Conservation (phyloP, 2,113 vertebrate species). For the Falco punctatus region DNA sequence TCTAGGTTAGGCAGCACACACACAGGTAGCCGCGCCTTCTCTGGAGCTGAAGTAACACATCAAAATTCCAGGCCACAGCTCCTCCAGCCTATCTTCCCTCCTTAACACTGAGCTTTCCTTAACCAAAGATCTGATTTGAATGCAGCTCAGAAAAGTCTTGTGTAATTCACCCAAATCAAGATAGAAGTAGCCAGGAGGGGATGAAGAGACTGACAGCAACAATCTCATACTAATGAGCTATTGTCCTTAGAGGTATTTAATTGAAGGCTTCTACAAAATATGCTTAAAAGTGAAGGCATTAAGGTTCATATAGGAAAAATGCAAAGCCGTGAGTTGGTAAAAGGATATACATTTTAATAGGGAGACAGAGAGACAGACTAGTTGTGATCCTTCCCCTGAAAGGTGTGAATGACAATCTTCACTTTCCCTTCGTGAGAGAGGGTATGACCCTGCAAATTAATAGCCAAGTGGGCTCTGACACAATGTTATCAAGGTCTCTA, state of each 20-base stretch:
- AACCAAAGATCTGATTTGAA: not conserved
- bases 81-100: not conserved
- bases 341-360: not conserved
- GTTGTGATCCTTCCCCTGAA: not conserved
- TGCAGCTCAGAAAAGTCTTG: conserved; percentile 13
- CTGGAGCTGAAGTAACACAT: not conserved
- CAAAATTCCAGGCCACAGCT: not conserved
- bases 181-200: conserved; percentile 22
- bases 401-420: not conserved
- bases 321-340: not conserved
- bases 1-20: not conserved
- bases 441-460: not conserved
- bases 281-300: not conserved
- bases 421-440: not conserved
- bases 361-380: not conserved
- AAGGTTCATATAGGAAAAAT: not conserved
- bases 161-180: conserved; percentile 46
- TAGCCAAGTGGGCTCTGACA: not conserved
- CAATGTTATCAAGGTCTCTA: not conserved
- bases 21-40: not conserved
- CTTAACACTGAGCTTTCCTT: not conserved
- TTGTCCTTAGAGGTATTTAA: conserved; percentile 44
- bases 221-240: conserved; percentile 21
- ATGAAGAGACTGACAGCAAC: not conserved
- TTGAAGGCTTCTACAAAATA: not conserved